phyloP scores from a whole-genome alignment of 2,113 vertebrate genomes.

The Gymnocephalus cernua region DNA sequence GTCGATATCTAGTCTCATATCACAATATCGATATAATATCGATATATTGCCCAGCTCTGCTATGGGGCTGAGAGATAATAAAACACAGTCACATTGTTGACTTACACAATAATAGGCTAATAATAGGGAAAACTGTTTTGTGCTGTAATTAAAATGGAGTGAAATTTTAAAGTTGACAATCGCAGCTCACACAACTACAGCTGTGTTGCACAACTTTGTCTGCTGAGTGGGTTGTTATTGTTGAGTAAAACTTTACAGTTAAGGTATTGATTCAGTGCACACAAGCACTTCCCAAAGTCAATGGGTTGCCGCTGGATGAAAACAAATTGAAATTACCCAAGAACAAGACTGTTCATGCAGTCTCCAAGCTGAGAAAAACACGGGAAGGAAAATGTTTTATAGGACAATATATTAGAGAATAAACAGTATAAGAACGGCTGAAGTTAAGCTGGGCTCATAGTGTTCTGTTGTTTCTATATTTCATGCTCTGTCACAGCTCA shows the following conservation, averaged over 20 bases:
- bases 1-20: too few species aligned
- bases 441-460: slow-evolving; percentile 52
- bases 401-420: slow-evolving; percentile 39
- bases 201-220: slow-evolving; percentile 4
- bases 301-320: slow-evolving; percentile 17
- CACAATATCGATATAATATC: too few species aligned
- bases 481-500: slow-evolving; percentile 76
- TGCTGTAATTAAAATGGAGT: not conserved
- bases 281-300: slow-evolving; percentile 51
- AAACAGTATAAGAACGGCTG: slow-evolving; percentile 36
- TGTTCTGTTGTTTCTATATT: slow-evolving; percentile 72
- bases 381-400: slow-evolving; percentile 38
- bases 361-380: slow-evolving; percentile 9
- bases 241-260: slow-evolving; percentile 19
- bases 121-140: slow-evolving; percentile 1
- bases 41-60: too few species aligned
- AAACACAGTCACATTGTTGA: slow-evolving; percentile 11
- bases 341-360: slow-evolving; percentile 13
- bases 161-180: not conserved
- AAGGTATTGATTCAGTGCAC: slow-evolving; percentile 16
- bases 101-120: slow-evolving; percentile 4
- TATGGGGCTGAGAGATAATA: not conserved
- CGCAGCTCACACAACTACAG: not conserved
- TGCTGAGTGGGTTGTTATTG: slow-evolving; percentile 8
- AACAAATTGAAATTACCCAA: slow-evolving; percentile 54